Base-by-base conservation (phyloP, 2,888 invertebrate species). In the Patella caerulea region DNA sequence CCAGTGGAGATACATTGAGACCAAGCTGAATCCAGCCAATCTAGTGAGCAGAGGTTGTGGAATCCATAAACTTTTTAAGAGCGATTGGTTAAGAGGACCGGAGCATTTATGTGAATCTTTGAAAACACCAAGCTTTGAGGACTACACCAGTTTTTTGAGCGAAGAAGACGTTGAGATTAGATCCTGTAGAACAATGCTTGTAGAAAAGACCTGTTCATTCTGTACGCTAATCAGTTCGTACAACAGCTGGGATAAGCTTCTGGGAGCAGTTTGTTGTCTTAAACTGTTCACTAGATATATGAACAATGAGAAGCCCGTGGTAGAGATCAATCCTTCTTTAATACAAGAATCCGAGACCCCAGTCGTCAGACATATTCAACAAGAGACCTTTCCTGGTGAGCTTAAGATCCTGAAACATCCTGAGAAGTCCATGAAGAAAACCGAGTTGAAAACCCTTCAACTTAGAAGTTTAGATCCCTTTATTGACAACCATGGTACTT, bases 1-100 rank as follows among this genome's bases (percentile, higher is more conserved):
- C n/a, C 45, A 55, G 53, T 77, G 77, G 77, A 34, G 34, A 34
- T 56, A 73, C 56, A 69, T 77, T 9, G 24, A 19, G n/a, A n/a
- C 72, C 15, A 53, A 45, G 19, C 17, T 56, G 45, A 77, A 77
- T 45, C 77, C 77, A 24, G 77, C 73, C 15, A 70, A 77, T 19
- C 17, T 59, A n/a, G 59, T 19, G 19, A 59, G n/a, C 17, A 17
- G 59, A 17, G 59, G 15, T n/a, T 59, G 59, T 59, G 7, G n/a
- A n/a, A 19, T 19, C 17, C 19, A 17, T 59, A 59, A 59, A n/a
- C 12, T 59, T 19, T 3, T 59, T 9, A 59, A 59, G 17, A 59
- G n/a, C 17, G 17, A 7, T n/a, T 59, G 59, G 59, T 59, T 59
- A 15, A 14, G 19, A 17, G 59, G 59, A 17, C 34, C 34, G 2